Percentiles rank a stretch among this genome's conserved stretches.
Conservation (phyloP, 2,888 invertebrate genomes). For the Trachelus tabidus region DNA sequence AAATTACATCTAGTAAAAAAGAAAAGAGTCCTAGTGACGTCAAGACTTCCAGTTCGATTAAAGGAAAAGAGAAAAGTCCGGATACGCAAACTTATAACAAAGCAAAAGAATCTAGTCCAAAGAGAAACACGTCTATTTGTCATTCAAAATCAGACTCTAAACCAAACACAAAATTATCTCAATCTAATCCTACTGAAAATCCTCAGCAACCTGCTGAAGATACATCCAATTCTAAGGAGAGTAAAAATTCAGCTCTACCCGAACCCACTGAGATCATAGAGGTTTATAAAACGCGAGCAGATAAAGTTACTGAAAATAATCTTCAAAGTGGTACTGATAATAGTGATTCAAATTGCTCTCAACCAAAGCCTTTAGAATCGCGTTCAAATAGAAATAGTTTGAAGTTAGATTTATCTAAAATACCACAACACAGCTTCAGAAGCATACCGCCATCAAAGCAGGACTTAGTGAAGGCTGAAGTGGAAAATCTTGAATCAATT, state of each 20-base stretch:
- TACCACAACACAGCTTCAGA: slow-evolving; percentile 58
- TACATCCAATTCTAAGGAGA: background rate
- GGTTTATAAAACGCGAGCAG: background rate
- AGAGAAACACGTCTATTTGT: background rate
- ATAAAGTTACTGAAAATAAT: slow-evolving; percentile 6
- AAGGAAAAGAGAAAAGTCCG: slow-evolving; percentile 26
- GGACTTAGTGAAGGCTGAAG: slow-evolving; percentile 36
- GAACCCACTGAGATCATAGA: background rate
- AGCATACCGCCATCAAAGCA: slow-evolving; percentile 34
- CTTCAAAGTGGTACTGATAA: background rate
- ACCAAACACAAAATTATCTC: slow-evolving; percentile 13
- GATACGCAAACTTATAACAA: slow-evolving; percentile 13
- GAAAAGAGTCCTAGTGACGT: slow-evolving; percentile 18
- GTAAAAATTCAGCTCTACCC: background rate
- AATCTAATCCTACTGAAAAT: background rate
- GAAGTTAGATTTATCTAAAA: slow-evolving; percentile 58
- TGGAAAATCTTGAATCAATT: background rate
- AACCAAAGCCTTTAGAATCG: slow-evolving; percentile 12
- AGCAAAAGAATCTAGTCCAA: background rate
- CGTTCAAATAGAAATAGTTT: slow-evolving; percentile 45
- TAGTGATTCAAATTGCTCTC: background rate
- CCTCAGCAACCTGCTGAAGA: background rate
- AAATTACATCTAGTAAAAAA: slow-evolving; percentile 24
- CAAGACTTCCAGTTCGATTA: no score
- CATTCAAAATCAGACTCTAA: slow-evolving; percentile 7